A percentile compares a stretch with the other conserved stretches of the same genome.
Conservation (phyloP, 1,140 invertebrate genomes). For the Drosophila suzukii region DNA sequence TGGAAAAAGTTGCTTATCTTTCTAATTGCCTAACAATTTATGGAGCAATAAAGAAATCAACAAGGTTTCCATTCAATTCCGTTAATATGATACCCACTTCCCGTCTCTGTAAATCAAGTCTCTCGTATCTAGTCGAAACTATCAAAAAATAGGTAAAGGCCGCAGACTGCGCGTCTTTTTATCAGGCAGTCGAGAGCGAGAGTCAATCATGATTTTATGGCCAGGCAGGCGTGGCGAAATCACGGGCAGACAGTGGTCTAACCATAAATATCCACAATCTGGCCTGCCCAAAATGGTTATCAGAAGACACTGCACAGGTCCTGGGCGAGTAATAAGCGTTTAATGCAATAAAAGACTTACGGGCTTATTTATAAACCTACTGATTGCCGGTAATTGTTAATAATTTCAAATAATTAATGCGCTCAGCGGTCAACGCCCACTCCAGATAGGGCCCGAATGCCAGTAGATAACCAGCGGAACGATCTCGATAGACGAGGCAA, state of each 20-base stretch:
- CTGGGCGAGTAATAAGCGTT: constrained; percentile 25
- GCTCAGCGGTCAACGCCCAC: constrained; percentile 17
- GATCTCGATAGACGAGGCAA: constrained; percentile 22
- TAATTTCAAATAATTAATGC: constrained; percentile 69
- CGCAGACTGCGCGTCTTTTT: constrained; percentile 52
- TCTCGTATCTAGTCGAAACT: constrained; percentile 38
- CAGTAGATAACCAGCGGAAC: constrained; percentile 31
- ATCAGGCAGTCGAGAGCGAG: constrained; percentile 36
- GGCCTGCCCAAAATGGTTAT: constrained; percentile 37
- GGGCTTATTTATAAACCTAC: constrained; percentile 36
- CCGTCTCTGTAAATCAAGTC: constrained; percentile 49
- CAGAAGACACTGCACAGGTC: constrained; percentile 37
- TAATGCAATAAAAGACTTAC: constrained; percentile 42
- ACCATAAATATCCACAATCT: constrained; percentile 66
- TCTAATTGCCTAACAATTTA: not conserved
- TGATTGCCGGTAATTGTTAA: constrained; percentile 73
- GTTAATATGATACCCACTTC: constrained; percentile 7
- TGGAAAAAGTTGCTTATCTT: not conserved
- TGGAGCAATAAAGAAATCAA: constrained; percentile 10
- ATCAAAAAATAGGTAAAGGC: constrained; percentile 30
- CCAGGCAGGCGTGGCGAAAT: constrained; percentile 52
- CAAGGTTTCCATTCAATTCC: not conserved
- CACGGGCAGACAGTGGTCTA: constrained; percentile 31
- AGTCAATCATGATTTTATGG: constrained; percentile 68
- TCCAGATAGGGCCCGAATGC: constrained; percentile 39